Percentiles rank a stretch among this genome's conserved stretches.
Evolutionary conservation across 2,888 invertebrate genomes (phyloP).

Genomic region (Lampropteryx suffumata): DNA sequence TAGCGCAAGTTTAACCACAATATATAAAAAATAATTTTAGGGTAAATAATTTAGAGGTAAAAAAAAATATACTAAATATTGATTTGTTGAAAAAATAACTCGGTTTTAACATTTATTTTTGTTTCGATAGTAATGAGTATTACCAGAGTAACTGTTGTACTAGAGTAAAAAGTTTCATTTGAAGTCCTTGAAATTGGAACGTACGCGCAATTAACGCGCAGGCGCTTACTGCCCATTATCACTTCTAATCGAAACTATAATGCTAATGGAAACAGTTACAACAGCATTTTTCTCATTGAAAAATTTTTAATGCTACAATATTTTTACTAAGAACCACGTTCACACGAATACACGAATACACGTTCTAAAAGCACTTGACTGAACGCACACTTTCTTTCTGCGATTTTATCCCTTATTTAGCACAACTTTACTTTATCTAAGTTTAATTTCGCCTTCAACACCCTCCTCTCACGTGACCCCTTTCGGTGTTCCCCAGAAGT

Average conservation of each 20-base stretch:
- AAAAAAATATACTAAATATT: too few species aligned
- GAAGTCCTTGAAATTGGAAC: slow-evolving; percentile 33
- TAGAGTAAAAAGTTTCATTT: slow-evolving; percentile 7
- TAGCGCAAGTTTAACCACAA: too few species aligned
- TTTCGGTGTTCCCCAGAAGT: slow-evolving; percentile 87
- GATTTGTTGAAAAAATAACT: too few species aligned
- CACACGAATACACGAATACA: slow-evolving; percentile 16
- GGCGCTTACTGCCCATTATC: slow-evolving; percentile 21
- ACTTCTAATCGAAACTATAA: slow-evolving; percentile 21
- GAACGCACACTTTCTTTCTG: slow-evolving; percentile 36
- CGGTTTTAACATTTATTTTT: too few species aligned
- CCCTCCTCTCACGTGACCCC: slow-evolving; percentile 61
- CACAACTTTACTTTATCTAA: slow-evolving; percentile 44
- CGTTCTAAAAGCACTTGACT: slow-evolving; percentile 22
- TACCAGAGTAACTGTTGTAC: background rate
- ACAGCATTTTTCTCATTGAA: slow-evolving; percentile 8
- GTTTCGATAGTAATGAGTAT: background rate
- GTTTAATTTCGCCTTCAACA: slow-evolving; percentile 58
- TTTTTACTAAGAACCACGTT: background rate
- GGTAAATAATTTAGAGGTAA: too few species aligned
- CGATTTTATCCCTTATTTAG: slow-evolving; percentile 41
- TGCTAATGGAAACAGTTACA: slow-evolving; percentile 16
- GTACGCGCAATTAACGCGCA: slow-evolving; percentile 22
- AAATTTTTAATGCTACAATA: slow-evolving; percentile 5
- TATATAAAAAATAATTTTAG: too few species aligned